These are phyloP conservation scores for Rhingia rostrata DNA, from an alignment of 2,888 invertebrate species.

Conservation along the genomic window DNA sequence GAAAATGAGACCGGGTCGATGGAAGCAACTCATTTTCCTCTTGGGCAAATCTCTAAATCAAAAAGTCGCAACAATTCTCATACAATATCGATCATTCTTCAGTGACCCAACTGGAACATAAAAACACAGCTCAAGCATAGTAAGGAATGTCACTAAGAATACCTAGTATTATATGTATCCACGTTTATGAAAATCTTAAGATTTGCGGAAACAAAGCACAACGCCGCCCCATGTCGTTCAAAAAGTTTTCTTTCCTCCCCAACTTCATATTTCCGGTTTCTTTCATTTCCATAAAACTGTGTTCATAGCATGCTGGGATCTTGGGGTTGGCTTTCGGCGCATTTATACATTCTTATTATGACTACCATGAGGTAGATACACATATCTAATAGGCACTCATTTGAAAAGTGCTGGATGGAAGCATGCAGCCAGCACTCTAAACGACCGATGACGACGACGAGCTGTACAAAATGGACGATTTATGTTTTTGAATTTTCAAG, in stretches of 20 bases:
- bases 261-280: slow-evolving; percentile 24
- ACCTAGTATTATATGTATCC: not conserved
- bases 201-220: slow-evolving; percentile 3
- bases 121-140: slow-evolving; percentile 4
- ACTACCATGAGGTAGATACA: slow-evolving; percentile 52
- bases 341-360: slow-evolving; percentile 61
- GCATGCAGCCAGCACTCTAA: slow-evolving; percentile 40
- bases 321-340: slow-evolving; percentile 13
- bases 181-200: slow-evolving; percentile 52
- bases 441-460: slow-evolving; percentile 58
- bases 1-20: slow-evolving; percentile 4
- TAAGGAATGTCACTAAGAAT: slow-evolving; percentile 10
- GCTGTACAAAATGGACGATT: slow-evolving; percentile 50
- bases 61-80: slow-evolving; percentile 60
- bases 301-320: slow-evolving; percentile 11
- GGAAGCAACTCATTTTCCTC: slow-evolving; percentile 66
- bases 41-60: slow-evolving; percentile 62
- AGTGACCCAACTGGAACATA: slow-evolving; percentile 53
- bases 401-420: slow-evolving; percentile 31
- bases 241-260: slow-evolving; percentile 1
- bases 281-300: slow-evolving; percentile 53
- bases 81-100: slow-evolving; percentile 63
- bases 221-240: not conserved
- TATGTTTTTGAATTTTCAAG: slow-evolving; percentile 66
- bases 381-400: slow-evolving; percentile 65